Percentiles rank a stretch among this genome's conserved stretches.
These are phyloP conservation scores for Megastigmus dorsalis DNA, from an alignment of 2,888 invertebrate species.

Conservation along the genomic window DNA sequence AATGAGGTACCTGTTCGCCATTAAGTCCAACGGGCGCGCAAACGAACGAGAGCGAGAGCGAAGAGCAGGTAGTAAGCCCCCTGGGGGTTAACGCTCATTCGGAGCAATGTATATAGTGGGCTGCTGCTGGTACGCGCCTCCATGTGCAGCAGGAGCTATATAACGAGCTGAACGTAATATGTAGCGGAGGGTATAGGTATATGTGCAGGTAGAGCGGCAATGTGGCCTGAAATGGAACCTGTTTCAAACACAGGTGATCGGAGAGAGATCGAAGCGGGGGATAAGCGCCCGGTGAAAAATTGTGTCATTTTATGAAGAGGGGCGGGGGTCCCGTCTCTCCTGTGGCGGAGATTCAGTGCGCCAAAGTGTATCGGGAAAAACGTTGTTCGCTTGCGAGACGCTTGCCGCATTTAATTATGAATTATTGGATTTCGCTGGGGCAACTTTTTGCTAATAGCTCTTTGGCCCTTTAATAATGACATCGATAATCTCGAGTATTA, in stretches of 20 bases:
- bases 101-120: slow-evolving; percentile 38
- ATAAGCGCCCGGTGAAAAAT: too few relatives aligned
- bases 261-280: not conserved
- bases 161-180: slow-evolving; percentile 16
- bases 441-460: too few relatives aligned
- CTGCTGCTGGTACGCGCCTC: slow-evolving; percentile 9
- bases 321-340: too few relatives aligned
- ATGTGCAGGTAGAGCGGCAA: slow-evolving; percentile 6
- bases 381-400: too few relatives aligned
- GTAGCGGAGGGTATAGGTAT: not conserved
- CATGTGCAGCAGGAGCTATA: not conserved
- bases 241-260: slow-evolving; percentile 32
- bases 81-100: slow-evolving; percentile 33
- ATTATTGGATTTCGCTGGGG: too few relatives aligned
- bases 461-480: too few relatives aligned
- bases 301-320: too few relatives aligned
- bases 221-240: slow-evolving; percentile 12
- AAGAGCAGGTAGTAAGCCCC: slow-evolving; percentile 32
- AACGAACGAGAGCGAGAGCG: slow-evolving; percentile 13
- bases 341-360: too few relatives aligned
- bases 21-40: slow-evolving; percentile 30
- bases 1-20: not conserved
- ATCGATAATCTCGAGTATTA: too few relatives aligned
- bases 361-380: too few relatives aligned
- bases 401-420: too few relatives aligned